phyloP scores from a whole-genome alignment of 2,113 vertebrate genomes.

The Neotoma lepida region DNA sequence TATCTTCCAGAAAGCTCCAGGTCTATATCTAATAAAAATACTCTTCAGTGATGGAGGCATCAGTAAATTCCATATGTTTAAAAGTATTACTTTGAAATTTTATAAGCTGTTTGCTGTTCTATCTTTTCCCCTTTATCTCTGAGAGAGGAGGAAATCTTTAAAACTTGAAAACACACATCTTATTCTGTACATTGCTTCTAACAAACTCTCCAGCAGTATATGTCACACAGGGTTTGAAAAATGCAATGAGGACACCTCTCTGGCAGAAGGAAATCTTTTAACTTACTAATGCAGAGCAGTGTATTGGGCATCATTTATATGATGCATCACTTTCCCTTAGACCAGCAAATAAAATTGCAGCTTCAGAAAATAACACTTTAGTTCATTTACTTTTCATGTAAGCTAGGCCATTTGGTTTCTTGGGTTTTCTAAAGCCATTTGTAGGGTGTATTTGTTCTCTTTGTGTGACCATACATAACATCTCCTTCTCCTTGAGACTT shows the following conservation, averaged over 20 bases:
- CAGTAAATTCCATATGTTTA: constrained; percentile 21
- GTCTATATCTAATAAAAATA: constrained; percentile 4
- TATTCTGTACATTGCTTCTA: constrained; percentile 18
- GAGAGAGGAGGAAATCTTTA: constrained; percentile 9
- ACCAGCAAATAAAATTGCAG: background rate
- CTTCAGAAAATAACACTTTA: background rate
- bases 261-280: constrained; percentile 20
- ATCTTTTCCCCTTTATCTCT: constrained; percentile 1
- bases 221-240: constrained; percentile 56
- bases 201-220: background rate
- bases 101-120: background rate
- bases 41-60: background rate
- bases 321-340: background rate
- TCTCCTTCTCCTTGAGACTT: background rate
- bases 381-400: background rate
- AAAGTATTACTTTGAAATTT: constrained; percentile 47
- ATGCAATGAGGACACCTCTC: background rate
- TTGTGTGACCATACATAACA: background rate
- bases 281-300: background rate
- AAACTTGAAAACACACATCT: constrained; percentile 20
- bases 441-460: background rate
- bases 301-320: background rate
- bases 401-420: background rate
- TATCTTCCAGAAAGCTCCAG: constrained; percentile 17
- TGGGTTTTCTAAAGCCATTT: background rate